phyloP scores from a whole-genome alignment of 2,888 invertebrate species.

The Danaus chrysippus region DNA sequence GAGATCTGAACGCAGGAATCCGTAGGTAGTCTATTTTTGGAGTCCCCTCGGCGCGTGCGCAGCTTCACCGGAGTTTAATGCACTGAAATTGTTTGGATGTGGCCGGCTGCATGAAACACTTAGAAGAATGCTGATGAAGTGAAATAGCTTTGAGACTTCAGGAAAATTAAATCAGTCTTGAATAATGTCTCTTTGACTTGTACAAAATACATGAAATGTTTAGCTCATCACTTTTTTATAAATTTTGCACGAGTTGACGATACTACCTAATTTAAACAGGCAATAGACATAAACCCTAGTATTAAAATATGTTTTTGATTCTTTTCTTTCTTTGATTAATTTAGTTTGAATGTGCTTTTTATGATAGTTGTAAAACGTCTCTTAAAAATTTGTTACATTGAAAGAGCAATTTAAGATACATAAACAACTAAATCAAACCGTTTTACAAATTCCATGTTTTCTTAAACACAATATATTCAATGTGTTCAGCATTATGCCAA shows the following conservation, averaged over 20 bases:
- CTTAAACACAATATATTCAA: conserved; percentile 41
- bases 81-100: conserved; percentile 43
- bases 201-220: no score
- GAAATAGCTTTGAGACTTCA: conserved; percentile 13
- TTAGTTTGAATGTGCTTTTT: background rate
- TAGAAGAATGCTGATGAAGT: conserved; percentile 25
- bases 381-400: background rate
- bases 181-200: no score
- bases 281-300: no score
- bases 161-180: no score
- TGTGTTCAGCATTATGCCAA: conserved; percentile 69
- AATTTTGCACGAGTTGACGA: no score
- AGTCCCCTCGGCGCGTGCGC: conserved; percentile 64
- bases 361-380: background rate
- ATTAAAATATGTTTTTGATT: no score
- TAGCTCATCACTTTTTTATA: no score
- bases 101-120: conserved; percentile 28
- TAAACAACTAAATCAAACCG: background rate
- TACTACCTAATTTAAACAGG: no score
- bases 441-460: conserved; percentile 20
- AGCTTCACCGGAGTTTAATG: conserved; percentile 55
- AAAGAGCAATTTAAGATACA: background rate
- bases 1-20: conserved; percentile 50
- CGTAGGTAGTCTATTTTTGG: conserved; percentile 61
- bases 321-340: no score